Conservation (phyloP, 2,113 vertebrate species). For the Solea senegalensis region DNA sequence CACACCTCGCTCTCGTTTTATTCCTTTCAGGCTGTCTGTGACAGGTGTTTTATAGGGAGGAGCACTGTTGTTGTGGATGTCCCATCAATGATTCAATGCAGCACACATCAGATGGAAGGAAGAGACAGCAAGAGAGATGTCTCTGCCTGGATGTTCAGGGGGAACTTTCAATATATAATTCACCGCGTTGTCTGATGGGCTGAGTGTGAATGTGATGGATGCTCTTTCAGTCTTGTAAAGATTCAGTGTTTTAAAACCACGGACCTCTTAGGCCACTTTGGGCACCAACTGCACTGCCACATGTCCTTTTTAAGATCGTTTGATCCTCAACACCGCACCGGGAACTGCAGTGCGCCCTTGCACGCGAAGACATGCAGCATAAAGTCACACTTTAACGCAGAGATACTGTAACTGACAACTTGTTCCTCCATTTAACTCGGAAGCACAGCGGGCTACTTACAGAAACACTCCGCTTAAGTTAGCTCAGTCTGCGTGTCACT, state of each 20-base stretch:
- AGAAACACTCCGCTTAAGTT: slow-evolving; percentile 11
- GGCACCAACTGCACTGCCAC: slow-evolving; percentile 24
- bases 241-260: slow-evolving; percentile 52
- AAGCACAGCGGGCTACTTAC: slow-evolving; percentile 12
- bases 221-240: slow-evolving; percentile 49
- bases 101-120: slow-evolving; percentile 69
- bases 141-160: slow-evolving; percentile 61
- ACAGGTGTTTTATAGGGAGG: slow-evolving; percentile 78
- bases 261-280: slow-evolving; percentile 45
- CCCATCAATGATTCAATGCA: slow-evolving; percentile 82
- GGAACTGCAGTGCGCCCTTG: slow-evolving; percentile 2
- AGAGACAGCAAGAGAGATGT: slow-evolving; percentile 66
- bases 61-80: slow-evolving; percentile 76
- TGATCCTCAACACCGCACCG: slow-evolving; percentile 29
- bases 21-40: slow-evolving; percentile 62
- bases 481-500: slow-evolving; percentile 19
- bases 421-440: slow-evolving; percentile 20
- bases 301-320: slow-evolving; percentile 50
- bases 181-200: slow-evolving; percentile 71
- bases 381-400: not conserved
- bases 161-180: slow-evolving; percentile 79
- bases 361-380: not conserved
- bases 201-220: slow-evolving; percentile 65
- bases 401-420: slow-evolving; percentile 24
- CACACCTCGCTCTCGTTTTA: slow-evolving; percentile 21